Conservation (phyloP, 2,113 vertebrate species). For the Bufo gargarizans region DNA sequence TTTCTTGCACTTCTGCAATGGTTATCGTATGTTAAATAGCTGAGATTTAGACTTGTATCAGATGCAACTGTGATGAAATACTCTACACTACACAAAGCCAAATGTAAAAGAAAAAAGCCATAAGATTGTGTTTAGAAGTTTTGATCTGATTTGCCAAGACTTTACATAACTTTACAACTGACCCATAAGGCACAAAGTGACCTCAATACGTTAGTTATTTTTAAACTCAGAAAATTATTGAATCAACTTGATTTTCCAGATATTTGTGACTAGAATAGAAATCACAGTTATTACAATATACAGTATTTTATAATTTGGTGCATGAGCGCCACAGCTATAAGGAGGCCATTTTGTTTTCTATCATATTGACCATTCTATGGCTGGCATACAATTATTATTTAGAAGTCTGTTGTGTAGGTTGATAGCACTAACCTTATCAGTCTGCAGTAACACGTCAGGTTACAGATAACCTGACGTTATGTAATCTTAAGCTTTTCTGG, state of each 20-base stretch:
- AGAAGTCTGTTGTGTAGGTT: neutral
- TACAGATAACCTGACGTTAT: no score
- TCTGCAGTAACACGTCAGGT: no score
- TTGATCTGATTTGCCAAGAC: neutral
- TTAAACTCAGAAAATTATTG: neutral
- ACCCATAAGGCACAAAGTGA: neutral
- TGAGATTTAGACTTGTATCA: neutral
- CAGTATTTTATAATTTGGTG: neutral
- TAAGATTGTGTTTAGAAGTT: neutral
- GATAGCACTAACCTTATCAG: no score
- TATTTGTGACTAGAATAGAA: neutral
- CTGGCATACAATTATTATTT: neutral
- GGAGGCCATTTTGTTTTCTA: neutral
- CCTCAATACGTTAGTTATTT: neutral
- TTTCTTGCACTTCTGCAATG: constrained; percentile 52
- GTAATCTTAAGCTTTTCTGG: no score
- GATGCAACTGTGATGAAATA: neutral
- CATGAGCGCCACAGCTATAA: neutral
- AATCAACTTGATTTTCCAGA: neutral
- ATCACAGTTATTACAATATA: neutral
- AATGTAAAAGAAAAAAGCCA: neutral
- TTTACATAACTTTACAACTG: neutral
- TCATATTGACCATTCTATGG: neutral
- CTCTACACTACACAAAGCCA: neutral
- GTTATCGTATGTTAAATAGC: neutral